phyloP scores from a whole-genome alignment of 2,888 invertebrate genomes.

The Caenorhabditis drosophilae region DNA sequence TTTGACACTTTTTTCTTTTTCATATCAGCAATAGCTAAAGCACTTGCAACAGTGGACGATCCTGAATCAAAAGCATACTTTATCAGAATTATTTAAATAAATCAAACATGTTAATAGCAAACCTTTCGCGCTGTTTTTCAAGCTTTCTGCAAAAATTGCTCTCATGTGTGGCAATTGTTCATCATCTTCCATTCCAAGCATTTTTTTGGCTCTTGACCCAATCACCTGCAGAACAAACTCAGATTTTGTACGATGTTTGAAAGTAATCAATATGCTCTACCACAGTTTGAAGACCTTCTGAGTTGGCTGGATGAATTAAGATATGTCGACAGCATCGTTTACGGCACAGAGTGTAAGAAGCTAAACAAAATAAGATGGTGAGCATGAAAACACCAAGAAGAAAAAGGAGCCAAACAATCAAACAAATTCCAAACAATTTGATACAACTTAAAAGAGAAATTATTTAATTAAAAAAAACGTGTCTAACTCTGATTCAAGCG shows the following conservation, averaged over 20 bases:
- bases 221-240: constrained; percentile 4
- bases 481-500: constrained; percentile 40
- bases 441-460: constrained; percentile 53
- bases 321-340: constrained; percentile 22
- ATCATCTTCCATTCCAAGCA: no score
- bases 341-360: constrained; percentile 24
- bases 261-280: no score
- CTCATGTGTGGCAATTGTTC: constrained; percentile 37
- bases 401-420: constrained; percentile 60
- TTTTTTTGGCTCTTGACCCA: constrained; percentile 9
- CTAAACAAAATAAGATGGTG: constrained; percentile 19
- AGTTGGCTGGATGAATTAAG: constrained; percentile 18
- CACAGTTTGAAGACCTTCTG: constrained; percentile 30
- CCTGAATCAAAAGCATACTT: neutral
- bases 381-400: constrained; percentile 53
- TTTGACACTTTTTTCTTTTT: constrained; percentile 28
- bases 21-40: constrained; percentile 35
- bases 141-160: constrained; percentile 36
- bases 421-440: constrained; percentile 58
- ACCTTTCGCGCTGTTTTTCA: constrained; percentile 45
- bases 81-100: neutral
- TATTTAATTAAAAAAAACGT: constrained; percentile 1
- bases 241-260: no score
- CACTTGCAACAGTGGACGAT: constrained; percentile 31
- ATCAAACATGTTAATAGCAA: constrained; percentile 2